Conservation (phyloP, 2,797 vertebrate species). For the Miichthys miiuy region DNA sequence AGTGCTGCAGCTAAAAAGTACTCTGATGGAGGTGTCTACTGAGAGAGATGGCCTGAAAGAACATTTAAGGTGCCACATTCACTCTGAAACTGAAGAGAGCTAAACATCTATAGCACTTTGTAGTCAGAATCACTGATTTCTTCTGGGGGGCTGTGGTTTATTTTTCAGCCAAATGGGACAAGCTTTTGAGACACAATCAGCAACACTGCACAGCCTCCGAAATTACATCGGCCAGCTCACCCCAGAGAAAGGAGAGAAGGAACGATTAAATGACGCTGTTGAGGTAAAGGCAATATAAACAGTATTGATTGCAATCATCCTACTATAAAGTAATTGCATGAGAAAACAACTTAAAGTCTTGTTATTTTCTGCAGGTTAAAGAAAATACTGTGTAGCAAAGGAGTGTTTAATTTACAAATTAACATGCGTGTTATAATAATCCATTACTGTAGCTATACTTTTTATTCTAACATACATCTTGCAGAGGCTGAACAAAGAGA, state of each 20-base stretch:
- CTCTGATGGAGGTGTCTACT: constrained; percentile 68
- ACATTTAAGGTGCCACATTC: constrained; percentile 79
- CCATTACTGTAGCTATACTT: background rate
- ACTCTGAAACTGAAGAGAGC: constrained; percentile 35
- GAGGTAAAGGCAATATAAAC: constrained; percentile 77
- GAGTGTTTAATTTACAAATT: constrained; percentile 9
- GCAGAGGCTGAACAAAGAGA: constrained; percentile 88
- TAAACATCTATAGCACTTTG: constrained; percentile 37
- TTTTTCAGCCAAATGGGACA: constrained; percentile 81
- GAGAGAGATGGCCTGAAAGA: constrained; percentile 81
- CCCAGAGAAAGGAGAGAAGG: constrained; percentile 80
- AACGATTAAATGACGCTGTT: constrained; percentile 78
- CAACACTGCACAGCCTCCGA: constrained; percentile 84
- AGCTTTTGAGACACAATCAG: constrained; percentile 82
- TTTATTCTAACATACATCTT: constrained; percentile 39
- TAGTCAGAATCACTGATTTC: constrained; percentile 44
- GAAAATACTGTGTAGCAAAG: constrained; percentile 11
- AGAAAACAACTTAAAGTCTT: constrained; percentile 30
- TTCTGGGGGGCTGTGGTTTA: constrained; percentile 45
- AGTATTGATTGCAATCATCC: constrained; percentile 62
- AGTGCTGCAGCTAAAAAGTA: constrained; percentile 72
- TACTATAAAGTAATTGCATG: constrained; percentile 50
- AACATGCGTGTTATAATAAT: constrained; percentile 23
- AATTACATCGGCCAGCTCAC: constrained; percentile 85
- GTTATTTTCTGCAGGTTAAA: constrained; percentile 30